Percentiles rank a stretch among this genome's conserved stretches.
Evolutionary conservation across 2,888 invertebrate species (phyloP).

Genomic region (Ptilodon capucinus): DNA sequence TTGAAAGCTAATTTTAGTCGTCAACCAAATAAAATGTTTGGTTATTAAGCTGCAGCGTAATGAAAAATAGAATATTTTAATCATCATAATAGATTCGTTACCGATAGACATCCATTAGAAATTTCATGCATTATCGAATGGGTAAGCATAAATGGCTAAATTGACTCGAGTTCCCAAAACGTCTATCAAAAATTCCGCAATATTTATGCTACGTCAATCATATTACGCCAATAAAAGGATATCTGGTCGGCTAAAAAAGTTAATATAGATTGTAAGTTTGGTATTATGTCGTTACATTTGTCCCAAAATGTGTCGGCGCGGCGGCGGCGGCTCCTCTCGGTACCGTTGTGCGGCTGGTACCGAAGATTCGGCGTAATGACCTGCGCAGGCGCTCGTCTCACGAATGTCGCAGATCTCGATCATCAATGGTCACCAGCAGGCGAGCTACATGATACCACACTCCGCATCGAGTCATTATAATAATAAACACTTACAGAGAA

Average conservation of each 20-base stretch:
- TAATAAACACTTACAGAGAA: too few species aligned
- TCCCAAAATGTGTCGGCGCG: slow-evolving; percentile 43
- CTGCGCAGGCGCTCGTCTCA: slow-evolving; percentile 39
- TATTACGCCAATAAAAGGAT: slow-evolving; percentile 9
- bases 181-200: slow-evolving; percentile 24
- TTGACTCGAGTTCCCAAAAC: slow-evolving; percentile 24
- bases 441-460: slow-evolving; percentile 29
- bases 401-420: slow-evolving; percentile 55
- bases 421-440: slow-evolving; percentile 44
- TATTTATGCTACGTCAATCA: slow-evolving; percentile 11
- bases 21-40: slow-evolving; percentile 43
- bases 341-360: slow-evolving; percentile 51
- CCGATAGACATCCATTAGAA: slow-evolving; percentile 29
- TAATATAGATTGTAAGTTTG: slow-evolving; percentile 24
- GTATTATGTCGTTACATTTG: slow-evolving; percentile 45
- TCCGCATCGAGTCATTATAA: slow-evolving; percentile 21
- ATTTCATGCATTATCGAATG: slow-evolving; percentile 19
- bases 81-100: slow-evolving; percentile 18
- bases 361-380: slow-evolving; percentile 52
- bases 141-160: slow-evolving; percentile 16
- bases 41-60: slow-evolving; percentile 38
- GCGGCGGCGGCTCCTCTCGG: slow-evolving; percentile 35
- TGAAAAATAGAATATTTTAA: slow-evolving; percentile 22
- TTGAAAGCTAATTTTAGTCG: slow-evolving; percentile 38
- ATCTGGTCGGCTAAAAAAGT: slow-evolving; percentile 18